Percentiles rank a stretch among this genome's conserved stretches.
phyloP scores from a whole-genome alignment of 2,797 vertebrate species.

The Gambusia yucatana region DNA sequence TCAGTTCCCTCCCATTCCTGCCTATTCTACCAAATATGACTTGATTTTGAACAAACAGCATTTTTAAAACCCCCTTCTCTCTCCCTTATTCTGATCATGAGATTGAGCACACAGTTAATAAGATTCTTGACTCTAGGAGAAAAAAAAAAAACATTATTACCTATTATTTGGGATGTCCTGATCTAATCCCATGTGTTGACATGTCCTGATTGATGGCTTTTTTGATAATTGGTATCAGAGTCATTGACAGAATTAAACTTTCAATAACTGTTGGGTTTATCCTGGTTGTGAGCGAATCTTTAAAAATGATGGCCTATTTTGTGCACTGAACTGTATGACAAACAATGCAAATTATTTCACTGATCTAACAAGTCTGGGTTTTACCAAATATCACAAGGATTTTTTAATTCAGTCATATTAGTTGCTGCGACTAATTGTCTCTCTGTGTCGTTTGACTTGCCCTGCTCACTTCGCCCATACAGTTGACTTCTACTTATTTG shows the following conservation, averaged over 20 bases:
- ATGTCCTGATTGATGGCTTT: not conserved
- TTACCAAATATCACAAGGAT: not conserved
- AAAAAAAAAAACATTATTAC: not conserved
- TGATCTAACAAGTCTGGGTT: not conserved
- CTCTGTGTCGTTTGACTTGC: not conserved
- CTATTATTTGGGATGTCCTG: not conserved
- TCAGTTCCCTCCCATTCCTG: slow-evolving; percentile 14
- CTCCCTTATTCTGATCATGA: not conserved
- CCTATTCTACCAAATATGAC: slow-evolving; percentile 5
- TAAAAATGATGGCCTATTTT: not conserved
- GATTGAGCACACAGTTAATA: not conserved
- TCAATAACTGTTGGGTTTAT: not conserved
- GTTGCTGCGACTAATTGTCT: not conserved
- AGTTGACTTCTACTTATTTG: not conserved
- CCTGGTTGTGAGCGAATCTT: not conserved
- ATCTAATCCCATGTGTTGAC: not conserved
- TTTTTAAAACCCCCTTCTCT: slow-evolving; percentile 2
- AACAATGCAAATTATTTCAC: not conserved
- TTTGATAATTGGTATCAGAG: not conserved
- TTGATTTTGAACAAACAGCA: not conserved
- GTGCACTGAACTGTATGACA: not conserved
- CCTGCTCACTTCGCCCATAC: not conserved
- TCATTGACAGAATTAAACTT: not conserved
- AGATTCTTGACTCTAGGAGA: slow-evolving; percentile 11
- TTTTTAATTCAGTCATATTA: not conserved